Conservation (phyloP, 2,888 invertebrate species). For the Microplitis manilae region DNA sequence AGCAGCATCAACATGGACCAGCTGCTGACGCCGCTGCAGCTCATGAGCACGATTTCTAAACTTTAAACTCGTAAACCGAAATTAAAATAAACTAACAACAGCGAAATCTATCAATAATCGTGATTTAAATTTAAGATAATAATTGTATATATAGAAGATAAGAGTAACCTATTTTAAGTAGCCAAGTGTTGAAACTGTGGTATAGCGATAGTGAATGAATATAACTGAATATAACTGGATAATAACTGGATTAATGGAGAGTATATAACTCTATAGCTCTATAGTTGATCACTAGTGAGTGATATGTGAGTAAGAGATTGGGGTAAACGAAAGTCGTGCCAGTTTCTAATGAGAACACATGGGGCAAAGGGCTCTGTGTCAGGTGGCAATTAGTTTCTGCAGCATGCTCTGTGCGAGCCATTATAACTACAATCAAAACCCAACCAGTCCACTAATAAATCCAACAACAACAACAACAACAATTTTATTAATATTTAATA, state of each 20-base stretch:
- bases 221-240: background rate
- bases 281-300: background rate
- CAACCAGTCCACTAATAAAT: too few species aligned
- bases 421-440: too few species aligned
- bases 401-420: background rate
- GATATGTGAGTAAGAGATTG: constrained; percentile 9
- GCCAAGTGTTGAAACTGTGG: too few species aligned
- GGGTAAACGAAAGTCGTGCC: constrained; percentile 36
- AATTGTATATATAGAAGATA: background rate
- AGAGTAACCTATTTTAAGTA: background rate
- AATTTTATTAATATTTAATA: too few species aligned
- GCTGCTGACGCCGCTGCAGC: too few species aligned
- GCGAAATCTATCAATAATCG: background rate
- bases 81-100: constrained; percentile 27
- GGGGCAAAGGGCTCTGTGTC: constrained; percentile 40
- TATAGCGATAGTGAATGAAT: background rate
- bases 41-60: too few species aligned
- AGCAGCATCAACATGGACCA: too few species aligned
- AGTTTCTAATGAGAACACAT: constrained; percentile 36
- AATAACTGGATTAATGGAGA: background rate
- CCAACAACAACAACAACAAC: too few species aligned
- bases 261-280: background rate
- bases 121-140: constrained; percentile 6
- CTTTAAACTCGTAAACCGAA: constrained; percentile 1
- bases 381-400: constrained; percentile 25